These are phyloP conservation scores for Bryconaethiops microstoma DNA, from an alignment of 2,797 vertebrate species.

Conservation along the genomic window DNA sequence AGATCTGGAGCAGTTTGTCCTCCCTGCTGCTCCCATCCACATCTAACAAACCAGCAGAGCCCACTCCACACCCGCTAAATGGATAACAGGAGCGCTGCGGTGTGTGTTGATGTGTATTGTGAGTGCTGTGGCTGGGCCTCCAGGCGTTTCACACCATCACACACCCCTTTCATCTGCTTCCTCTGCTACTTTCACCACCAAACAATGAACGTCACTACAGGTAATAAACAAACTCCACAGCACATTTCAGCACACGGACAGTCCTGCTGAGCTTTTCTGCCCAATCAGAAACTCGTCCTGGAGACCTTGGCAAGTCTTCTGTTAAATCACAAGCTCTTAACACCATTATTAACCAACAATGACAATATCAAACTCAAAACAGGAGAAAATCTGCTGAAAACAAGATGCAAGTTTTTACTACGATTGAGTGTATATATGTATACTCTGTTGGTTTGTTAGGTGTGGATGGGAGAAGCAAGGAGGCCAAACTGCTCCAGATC, in stretches of 20 bases:
- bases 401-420: too few species aligned
- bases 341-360: too few species aligned
- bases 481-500: too few species aligned
- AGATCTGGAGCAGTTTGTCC: not conserved
- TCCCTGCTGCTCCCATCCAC: not conserved
- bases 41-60: too few species aligned
- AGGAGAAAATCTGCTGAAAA: too few species aligned
- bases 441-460: too few species aligned
- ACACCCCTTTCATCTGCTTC: slow-evolving; percentile 41
- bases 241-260: not conserved
- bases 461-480: too few species aligned
- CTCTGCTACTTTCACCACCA: slow-evolving; percentile 27
- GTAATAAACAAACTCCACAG: slow-evolving; percentile 17
- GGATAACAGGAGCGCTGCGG: not conserved
- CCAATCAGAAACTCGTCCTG: too few species aligned
- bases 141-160: slow-evolving; percentile 34
- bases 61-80: not conserved
- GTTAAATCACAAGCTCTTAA: too few species aligned
- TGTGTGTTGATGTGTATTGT: slow-evolving; percentile 6
- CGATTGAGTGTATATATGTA: too few species aligned
- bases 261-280: too few species aligned
- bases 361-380: too few species aligned
- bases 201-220: slow-evolving; percentile 1
- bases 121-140: not conserved
- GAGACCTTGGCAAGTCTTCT: not conserved